These are phyloP conservation scores for Gonatopus flavifemur DNA, from an alignment of 1,140 invertebrate genomes.

Conservation along the genomic window DNA sequence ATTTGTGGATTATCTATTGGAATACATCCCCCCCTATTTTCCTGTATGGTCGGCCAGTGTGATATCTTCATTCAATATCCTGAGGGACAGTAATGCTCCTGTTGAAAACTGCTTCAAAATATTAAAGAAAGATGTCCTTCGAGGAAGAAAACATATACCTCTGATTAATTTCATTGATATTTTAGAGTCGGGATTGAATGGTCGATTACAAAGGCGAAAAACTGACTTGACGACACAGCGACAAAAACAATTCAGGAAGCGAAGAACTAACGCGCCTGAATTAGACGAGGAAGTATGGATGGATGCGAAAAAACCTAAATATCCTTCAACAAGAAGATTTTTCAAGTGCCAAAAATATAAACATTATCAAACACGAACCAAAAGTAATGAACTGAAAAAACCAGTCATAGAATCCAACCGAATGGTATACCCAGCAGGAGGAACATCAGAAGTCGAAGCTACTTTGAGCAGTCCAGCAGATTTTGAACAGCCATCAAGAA, in stretches of 20 bases:
- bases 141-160: too few species aligned
- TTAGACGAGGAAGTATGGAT: background rate
- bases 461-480: too few species aligned
- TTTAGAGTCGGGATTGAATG: background rate
- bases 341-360: background rate
- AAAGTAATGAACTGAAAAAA: too few species aligned
- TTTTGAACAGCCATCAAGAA: too few species aligned
- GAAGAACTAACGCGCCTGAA: background rate
- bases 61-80: background rate
- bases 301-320: too few species aligned
- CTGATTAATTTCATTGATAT: background rate
- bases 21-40: background rate
- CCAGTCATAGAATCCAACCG: too few species aligned
- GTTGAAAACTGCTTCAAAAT: too few species aligned
- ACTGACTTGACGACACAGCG: background rate
- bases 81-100: background rate
- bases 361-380: too few species aligned
- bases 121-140: too few species aligned
- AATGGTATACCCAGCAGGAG: too few species aligned
- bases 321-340: background rate
- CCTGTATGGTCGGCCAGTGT: background rate
- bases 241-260: background rate
- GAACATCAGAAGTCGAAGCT: too few species aligned
- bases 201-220: background rate
- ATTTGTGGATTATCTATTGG: background rate